phyloP scores from a whole-genome alignment of 2,888 invertebrate species.

The Argyra leucocephala region DNA sequence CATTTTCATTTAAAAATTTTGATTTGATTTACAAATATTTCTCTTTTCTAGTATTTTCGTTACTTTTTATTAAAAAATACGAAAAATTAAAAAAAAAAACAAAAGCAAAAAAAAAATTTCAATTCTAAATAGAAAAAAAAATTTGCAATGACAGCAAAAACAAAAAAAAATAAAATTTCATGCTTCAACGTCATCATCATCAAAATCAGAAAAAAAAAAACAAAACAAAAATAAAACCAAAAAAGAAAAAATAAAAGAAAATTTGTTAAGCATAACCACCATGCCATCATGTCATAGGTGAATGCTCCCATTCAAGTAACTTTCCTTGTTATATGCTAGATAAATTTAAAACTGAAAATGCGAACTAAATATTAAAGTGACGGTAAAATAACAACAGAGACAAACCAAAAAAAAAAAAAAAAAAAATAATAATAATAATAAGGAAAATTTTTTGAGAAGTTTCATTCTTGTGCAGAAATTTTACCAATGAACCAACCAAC shows the following conservation, averaged over 20 bases:
- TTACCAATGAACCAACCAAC: neutral
- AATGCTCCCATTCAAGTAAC: neutral
- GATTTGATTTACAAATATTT: neutral
- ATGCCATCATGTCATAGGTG: neutral
- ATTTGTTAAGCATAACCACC: neutral
- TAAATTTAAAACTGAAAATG: no score
- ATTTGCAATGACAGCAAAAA: neutral
- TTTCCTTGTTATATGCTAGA: neutral
- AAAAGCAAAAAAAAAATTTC: no score
- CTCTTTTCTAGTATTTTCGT: neutral
- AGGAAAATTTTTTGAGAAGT: neutral
- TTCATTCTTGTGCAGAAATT: neutral
- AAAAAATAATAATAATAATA: no score
- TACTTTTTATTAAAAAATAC: no score
- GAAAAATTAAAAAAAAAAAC: no score
- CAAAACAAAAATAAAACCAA: neutral
- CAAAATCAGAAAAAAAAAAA: neutral
- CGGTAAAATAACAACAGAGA: no score
- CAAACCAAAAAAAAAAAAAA: no score
- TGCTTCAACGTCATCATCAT: conserved; percentile 3
- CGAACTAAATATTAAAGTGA: neutral
- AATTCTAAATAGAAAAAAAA: neutral
- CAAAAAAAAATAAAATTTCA: neutral
- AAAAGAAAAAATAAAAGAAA: neutral
- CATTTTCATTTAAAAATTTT: neutral